phyloP scores from a whole-genome alignment of 1,140 invertebrate species.

The Panagrolaimus sp. region DNA sequence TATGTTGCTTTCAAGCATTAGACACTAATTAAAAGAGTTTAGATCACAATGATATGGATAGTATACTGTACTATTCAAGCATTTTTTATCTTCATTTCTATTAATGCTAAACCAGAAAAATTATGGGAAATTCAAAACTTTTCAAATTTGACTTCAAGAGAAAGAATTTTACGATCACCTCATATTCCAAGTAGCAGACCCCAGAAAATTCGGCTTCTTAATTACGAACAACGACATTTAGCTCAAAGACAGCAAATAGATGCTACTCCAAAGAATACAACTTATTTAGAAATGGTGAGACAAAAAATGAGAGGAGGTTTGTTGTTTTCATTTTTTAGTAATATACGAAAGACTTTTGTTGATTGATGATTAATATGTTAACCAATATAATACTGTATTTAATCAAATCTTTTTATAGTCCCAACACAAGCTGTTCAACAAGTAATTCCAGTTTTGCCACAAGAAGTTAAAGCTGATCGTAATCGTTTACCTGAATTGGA shows the following conservation, averaged over 20 bases:
- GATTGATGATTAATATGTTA: too few species aligned
- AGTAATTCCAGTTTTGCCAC: background rate
- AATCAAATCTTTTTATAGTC: background rate
- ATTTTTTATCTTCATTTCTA: too few species aligned
- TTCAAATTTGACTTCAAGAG: too few species aligned
- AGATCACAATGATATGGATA: too few species aligned
- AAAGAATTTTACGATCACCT: background rate
- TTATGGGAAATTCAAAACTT: too few species aligned
- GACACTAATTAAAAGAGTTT: too few species aligned
- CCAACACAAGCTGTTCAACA: background rate
- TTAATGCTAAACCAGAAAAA: too few species aligned
- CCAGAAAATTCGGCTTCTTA: background rate
- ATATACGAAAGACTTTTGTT: too few species aligned
- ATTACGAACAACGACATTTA: constrained; percentile 1
- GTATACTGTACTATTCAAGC: too few species aligned
- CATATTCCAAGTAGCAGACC: background rate
- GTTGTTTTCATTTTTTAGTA: too few species aligned
- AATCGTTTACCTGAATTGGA: background rate
- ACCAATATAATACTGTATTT: too few species aligned
- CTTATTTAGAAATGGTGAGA: background rate
- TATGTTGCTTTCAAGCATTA: too few species aligned
- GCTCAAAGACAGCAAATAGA: background rate
- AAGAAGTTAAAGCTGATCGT: background rate
- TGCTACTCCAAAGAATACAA: background rate
- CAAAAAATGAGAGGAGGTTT: background rate